phyloP scores from a whole-genome alignment of 2,797 vertebrate species.

The Sebastes hubbsi region DNA sequence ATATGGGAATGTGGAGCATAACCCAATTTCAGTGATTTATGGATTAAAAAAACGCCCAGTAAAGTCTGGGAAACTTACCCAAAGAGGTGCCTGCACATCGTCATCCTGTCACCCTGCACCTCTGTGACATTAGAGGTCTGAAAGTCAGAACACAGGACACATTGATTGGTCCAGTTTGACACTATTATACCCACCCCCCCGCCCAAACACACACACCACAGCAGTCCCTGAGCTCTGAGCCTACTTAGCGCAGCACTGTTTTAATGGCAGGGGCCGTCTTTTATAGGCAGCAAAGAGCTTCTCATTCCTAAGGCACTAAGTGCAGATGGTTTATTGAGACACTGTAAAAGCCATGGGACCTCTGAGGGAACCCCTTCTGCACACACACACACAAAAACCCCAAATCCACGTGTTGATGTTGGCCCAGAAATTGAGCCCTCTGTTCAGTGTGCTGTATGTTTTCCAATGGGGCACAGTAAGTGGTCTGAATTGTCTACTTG shows the following conservation, averaged over 20 bases:
- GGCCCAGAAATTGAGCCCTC: slow-evolving; percentile 2
- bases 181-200: slow-evolving; percentile 10
- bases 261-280: slow-evolving; percentile 56
- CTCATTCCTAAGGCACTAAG: slow-evolving; percentile 54
- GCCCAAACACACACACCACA: background rate
- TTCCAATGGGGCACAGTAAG: slow-evolving; percentile 11
- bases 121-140: slow-evolving; percentile 54
- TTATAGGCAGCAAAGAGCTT: slow-evolving; percentile 66
- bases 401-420: slow-evolving; percentile 33
- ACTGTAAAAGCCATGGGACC: slow-evolving; percentile 66
- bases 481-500: slow-evolving; percentile 15
- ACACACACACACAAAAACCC: background rate
- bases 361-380: slow-evolving; percentile 39
- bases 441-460: background rate
- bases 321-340: slow-evolving; percentile 69
- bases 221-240: slow-evolving; percentile 25
- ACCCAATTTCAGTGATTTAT: slow-evolving; percentile 40
- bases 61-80: slow-evolving; percentile 34
- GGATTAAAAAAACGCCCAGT: slow-evolving; percentile 30
- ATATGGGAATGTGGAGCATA: slow-evolving; percentile 25
- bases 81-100: slow-evolving; percentile 45
- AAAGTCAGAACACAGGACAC: slow-evolving; percentile 59
- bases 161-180: slow-evolving; percentile 62
- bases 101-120: slow-evolving; percentile 53
- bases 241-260: slow-evolving; percentile 64